These are phyloP conservation scores for Eupithecia subumbrata DNA, from an alignment of 2,888 invertebrate species.

Conservation along the genomic window DNA sequence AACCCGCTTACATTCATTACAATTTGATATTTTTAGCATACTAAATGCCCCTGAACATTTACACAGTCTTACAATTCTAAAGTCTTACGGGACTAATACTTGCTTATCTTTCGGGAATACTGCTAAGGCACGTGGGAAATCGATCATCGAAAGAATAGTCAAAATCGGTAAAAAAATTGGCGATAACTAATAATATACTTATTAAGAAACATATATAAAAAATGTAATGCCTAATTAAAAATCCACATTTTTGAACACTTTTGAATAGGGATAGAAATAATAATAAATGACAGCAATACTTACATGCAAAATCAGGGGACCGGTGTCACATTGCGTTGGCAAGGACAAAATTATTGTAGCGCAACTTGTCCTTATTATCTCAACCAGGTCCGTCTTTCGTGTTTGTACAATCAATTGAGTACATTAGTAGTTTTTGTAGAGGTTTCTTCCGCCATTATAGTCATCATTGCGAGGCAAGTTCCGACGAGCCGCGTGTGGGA, in stretches of 20 bases:
- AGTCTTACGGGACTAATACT: neutral
- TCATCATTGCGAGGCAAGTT: neutral
- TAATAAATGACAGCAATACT: neutral
- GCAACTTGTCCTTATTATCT: constrained; percentile 17
- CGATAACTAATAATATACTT: neutral
- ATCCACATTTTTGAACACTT: neutral
- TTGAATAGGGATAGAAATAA: neutral
- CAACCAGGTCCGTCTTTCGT: neutral
- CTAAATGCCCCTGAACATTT: neutral
- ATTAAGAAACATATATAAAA: neutral
- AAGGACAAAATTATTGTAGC: constrained; percentile 30
- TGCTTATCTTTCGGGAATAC: neutral
- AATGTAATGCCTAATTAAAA: neutral
- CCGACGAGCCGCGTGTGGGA: constrained; percentile 7
- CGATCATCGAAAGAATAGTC: neutral
- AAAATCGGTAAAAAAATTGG: neutral
- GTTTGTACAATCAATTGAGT: constrained; percentile 8
- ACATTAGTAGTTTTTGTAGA: neutral
- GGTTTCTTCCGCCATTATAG: constrained; percentile 12
- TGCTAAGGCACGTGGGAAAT: too few relatives aligned
- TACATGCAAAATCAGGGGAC: neutral
- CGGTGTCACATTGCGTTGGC: constrained; percentile 18
- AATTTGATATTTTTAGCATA: neutral
- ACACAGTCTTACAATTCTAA: neutral
- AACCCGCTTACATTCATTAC: too few relatives aligned